These are phyloP conservation scores for Heliconius cydno DNA, from an alignment of 2,888 invertebrate genomes.

Conservation along the genomic window DNA sequence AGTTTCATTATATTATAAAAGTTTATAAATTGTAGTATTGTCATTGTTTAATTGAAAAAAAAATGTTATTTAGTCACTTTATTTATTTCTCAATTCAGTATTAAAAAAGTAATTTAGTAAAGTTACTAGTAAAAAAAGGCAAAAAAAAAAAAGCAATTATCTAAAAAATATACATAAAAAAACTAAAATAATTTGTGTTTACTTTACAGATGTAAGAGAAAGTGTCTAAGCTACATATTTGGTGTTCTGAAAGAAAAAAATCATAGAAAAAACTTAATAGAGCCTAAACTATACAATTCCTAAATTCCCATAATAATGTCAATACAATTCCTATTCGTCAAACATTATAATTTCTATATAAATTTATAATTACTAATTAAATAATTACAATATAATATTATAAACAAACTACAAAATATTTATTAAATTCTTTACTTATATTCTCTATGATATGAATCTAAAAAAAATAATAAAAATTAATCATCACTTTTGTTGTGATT, in stretches of 20 bases:
- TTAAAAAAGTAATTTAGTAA: background rate
- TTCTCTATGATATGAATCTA: background rate
- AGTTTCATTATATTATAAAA: background rate
- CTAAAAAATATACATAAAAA: background rate
- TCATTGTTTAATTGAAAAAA: background rate
- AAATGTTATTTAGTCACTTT: background rate
- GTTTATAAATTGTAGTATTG: constrained; percentile 1
- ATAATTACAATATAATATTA: background rate
- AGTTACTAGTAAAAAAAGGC: background rate
- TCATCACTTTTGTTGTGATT: background rate
- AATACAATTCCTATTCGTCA: constrained; percentile 5
- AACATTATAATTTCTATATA: background rate
- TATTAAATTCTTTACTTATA: background rate
- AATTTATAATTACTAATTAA: background rate
- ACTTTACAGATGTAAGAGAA: background rate
- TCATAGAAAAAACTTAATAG: background rate
- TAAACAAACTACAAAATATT: constrained; percentile 25
- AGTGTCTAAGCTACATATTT: background rate
- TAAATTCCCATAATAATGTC: background rate
- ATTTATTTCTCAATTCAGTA: background rate
- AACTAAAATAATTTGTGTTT: background rate
- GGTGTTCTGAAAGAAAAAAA: background rate
- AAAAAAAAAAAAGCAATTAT: background rate
- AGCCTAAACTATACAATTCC: constrained; percentile 16
- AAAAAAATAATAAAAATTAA: background rate